Conservation (phyloP, 2,888 invertebrate genomes). For the Cetonia aurata region DNA sequence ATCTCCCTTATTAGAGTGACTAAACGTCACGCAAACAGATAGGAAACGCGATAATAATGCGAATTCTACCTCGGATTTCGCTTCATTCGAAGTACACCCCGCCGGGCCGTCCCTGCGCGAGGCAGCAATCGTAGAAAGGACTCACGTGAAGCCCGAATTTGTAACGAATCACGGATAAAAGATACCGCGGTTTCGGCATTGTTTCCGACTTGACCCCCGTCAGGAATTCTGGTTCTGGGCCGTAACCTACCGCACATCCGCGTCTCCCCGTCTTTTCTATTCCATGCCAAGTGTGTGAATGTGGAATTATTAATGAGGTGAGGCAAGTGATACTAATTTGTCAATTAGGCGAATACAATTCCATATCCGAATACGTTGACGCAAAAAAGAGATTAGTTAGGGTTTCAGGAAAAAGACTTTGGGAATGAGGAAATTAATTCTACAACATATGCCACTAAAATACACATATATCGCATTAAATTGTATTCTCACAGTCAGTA, state of each 20-base stretch:
- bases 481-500: no score
- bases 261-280: conserved; percentile 18
- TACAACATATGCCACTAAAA: no score
- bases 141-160: conserved; percentile 53
- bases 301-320: conserved; percentile 40
- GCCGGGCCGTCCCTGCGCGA: conserved; percentile 37
- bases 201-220: conserved; percentile 46
- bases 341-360: conserved; percentile 39
- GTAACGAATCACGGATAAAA: conserved; percentile 54
- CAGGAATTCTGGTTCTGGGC: conserved; percentile 48
- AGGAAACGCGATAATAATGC: conserved; percentile 18
- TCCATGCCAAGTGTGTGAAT: conserved; percentile 38
- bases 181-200: conserved; percentile 47
- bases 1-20: not conserved
- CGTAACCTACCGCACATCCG: conserved; percentile 53
- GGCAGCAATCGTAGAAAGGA: conserved; percentile 40
- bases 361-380: conserved; percentile 23
- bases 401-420: not conserved
- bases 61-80: conserved; percentile 6
- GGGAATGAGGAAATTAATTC: not conserved
- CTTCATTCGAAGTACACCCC: conserved; percentile 28
- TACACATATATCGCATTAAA: no score
- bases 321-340: conserved; percentile 40
- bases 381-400: conserved; percentile 3
- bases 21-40: conserved; percentile 8